Conservation (phyloP, 2,888 invertebrate species). For the Tenthredo scrophulariae region DNA sequence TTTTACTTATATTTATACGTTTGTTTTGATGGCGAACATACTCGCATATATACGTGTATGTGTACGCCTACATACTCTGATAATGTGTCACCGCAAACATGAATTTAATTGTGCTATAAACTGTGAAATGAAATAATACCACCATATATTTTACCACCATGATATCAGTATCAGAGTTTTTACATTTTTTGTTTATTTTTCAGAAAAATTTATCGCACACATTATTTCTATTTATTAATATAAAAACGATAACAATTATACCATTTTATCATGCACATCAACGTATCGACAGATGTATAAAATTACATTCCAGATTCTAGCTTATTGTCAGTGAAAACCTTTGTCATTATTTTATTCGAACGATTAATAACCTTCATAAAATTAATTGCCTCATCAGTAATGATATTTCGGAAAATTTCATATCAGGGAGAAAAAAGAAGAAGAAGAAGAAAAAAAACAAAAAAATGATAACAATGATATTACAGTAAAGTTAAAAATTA, state of each 20-base stretch:
- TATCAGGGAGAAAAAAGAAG: too few relatives aligned
- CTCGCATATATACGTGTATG: background rate
- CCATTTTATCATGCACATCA: background rate
- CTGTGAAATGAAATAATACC: constrained; percentile 4
- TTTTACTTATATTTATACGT: constrained; percentile 18
- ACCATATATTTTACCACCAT: background rate
- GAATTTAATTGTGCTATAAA: background rate
- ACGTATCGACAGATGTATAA: background rate
- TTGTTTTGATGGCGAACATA: background rate
- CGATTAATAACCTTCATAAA: background rate
- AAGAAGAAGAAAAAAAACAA: too few relatives aligned
- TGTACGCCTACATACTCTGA: background rate
- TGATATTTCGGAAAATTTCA: background rate
- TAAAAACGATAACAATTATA: background rate
- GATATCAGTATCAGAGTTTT: background rate
- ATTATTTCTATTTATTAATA: background rate
- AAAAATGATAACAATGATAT: background rate
- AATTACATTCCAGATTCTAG: background rate
- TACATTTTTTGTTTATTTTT: background rate
- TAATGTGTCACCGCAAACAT: constrained; percentile 16
- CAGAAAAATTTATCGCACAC: background rate
- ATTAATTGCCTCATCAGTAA: background rate
- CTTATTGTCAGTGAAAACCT: background rate
- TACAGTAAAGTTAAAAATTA: background rate
- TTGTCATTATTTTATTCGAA: background rate